A percentile compares a stretch with the other conserved stretches of the same genome.
phyloP scores from a whole-genome alignment of 2,113 vertebrate species.

The Cairina moschata region DNA sequence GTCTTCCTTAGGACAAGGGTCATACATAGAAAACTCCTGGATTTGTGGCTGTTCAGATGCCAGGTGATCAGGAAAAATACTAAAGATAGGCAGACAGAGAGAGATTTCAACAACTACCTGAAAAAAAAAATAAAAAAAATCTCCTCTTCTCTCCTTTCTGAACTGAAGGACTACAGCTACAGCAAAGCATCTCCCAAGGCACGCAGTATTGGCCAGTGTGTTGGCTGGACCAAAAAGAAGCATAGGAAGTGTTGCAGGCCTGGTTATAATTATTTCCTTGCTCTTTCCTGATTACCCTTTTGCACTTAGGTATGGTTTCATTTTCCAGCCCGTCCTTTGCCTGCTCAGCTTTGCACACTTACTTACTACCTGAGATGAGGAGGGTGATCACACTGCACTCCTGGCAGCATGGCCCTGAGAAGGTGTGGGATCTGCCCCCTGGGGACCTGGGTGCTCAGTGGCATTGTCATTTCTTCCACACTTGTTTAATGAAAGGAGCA shows the following conservation, averaged over 20 bases:
- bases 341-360: neutral
- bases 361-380: neutral
- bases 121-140: neutral
- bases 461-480: neutral
- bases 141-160: neutral
- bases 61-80: neutral
- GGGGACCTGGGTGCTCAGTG: neutral
- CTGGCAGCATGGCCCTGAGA: accelerated
- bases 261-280: conserved; percentile 45
- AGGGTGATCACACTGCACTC: neutral
- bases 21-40: neutral
- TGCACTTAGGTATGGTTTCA: neutral
- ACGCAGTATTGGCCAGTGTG: conserved; percentile 27
- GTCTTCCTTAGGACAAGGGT: neutral
- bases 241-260: conserved; percentile 36
- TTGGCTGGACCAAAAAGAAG: conserved; percentile 46
- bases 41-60: neutral
- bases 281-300: conserved; percentile 22
- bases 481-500: neutral
- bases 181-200: conserved; percentile 1
- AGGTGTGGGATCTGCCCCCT: neutral
- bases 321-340: neutral
- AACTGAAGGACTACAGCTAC: neutral
- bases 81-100: neutral
- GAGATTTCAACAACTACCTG: neutral